Percentiles rank a stretch among this genome's conserved stretches.
Evolutionary conservation across 2,797 vertebrate genomes (phyloP).

Genomic region (Pseudochromis fuscus): DNA sequence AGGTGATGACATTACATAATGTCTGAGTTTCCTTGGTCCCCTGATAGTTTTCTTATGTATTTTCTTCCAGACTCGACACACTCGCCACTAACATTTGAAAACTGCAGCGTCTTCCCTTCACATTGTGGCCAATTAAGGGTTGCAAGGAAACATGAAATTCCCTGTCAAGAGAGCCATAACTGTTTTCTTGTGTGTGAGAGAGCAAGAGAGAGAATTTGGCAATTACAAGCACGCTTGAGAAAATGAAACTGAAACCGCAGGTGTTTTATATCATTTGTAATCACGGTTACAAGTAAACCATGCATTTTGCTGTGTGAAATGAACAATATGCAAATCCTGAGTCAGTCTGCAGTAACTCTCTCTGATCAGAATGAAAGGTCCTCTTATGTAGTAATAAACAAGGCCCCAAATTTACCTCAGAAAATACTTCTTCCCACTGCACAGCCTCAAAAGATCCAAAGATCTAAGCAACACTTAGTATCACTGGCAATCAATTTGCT

Average conservation of each 20-base stretch:
- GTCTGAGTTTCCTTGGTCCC: constrained; percentile 40
- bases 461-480: background rate
- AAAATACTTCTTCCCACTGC: constrained; percentile 6
- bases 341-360: constrained; percentile 51
- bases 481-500: background rate
- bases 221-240: constrained; percentile 53
- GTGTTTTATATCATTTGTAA: constrained; percentile 71
- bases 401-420: constrained; percentile 12
- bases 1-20: constrained; percentile 32
- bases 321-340: constrained; percentile 64
- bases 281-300: constrained; percentile 56
- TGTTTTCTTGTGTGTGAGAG: constrained; percentile 12
- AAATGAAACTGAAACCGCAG: constrained; percentile 56
- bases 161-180: constrained; percentile 43
- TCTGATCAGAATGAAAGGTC: constrained; percentile 54
- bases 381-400: constrained; percentile 60
- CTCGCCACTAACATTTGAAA: constrained; percentile 49
- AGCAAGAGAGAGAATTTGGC: constrained; percentile 35
- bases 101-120: constrained; percentile 48
- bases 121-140: constrained; percentile 61
- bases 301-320: constrained; percentile 60
- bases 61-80: constrained; percentile 54
- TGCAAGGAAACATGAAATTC: constrained; percentile 49
- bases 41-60: constrained; percentile 42
- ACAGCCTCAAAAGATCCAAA: background rate